phyloP scores from a whole-genome alignment of 2,113 vertebrate species.

The Archilochus colubris region DNA sequence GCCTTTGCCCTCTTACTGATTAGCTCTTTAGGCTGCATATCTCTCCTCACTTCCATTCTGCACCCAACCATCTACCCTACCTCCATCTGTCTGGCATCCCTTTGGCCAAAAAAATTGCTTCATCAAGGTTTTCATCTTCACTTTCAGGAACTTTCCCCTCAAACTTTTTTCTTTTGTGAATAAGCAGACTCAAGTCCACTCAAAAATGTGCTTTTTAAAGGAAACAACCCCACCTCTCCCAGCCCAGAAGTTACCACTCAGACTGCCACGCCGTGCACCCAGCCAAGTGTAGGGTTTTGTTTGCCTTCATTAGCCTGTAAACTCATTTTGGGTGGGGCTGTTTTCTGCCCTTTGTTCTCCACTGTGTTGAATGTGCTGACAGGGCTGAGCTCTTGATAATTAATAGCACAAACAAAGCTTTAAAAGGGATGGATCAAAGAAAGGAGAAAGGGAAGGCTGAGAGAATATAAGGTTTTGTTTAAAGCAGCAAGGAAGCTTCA shows the following conservation, averaged over 20 bases:
- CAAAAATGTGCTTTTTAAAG: not conserved
- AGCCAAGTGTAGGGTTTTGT: slow-evolving; percentile 53
- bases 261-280: not conserved
- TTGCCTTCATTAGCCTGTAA: slow-evolving; percentile 67
- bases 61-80: slow-evolving; percentile 33
- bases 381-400: slow-evolving; percentile 51
- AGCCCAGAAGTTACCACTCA: slow-evolving; percentile 17
- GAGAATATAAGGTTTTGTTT: slow-evolving; percentile 47
- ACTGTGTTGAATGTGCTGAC: slow-evolving; percentile 61
- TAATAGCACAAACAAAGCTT: slow-evolving; percentile 64
- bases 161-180: not conserved
- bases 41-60: slow-evolving; percentile 34
- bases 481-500: slow-evolving; percentile 22
- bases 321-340: slow-evolving; percentile 63
- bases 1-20: slow-evolving; percentile 59
- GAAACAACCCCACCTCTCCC: not conserved
- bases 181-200: not conserved
- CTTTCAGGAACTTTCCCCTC: slow-evolving; percentile 35
- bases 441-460: slow-evolving; percentile 45
- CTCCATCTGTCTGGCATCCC: slow-evolving; percentile 53
- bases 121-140: slow-evolving; percentile 29
- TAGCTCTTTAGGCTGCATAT: slow-evolving; percentile 48
- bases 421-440: slow-evolving; percentile 50
- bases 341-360: slow-evolving; percentile 68
- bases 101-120: slow-evolving; percentile 35